Evolutionary conservation across 2,888 invertebrate genomes (phyloP).

Genomic region (Carpatolechia fugitivella): DNA sequence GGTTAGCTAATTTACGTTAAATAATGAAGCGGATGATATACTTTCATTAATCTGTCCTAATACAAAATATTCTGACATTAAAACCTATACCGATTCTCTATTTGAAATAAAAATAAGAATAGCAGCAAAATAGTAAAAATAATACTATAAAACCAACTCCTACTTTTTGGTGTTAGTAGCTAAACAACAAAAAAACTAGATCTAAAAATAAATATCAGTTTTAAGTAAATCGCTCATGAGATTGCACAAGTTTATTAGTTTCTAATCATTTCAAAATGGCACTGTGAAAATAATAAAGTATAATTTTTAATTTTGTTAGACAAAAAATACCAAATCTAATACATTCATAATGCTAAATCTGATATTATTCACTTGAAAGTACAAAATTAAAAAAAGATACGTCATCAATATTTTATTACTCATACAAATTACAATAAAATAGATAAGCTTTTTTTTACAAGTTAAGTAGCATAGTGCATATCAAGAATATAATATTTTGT

Average conservation of each 20-base stretch:
- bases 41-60: background rate
- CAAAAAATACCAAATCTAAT: background rate
- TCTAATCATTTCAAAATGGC: slow-evolving; percentile 46
- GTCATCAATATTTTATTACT: too few relatives aligned
- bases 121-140: slow-evolving; percentile 51
- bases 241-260: slow-evolving; percentile 53
- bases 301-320: slow-evolving; percentile 36
- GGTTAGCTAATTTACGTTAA: background rate
- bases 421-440: too few relatives aligned
- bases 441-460: background rate
- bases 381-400: too few relatives aligned
- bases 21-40: background rate
- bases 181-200: slow-evolving; percentile 56
- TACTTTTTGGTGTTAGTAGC: slow-evolving; percentile 77
- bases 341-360: background rate
- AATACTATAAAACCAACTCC: slow-evolving; percentile 51
- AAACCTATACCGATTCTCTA: background rate
- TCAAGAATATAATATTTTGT: background rate
- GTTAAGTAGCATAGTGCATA: background rate
- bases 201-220: slow-evolving; percentile 63
- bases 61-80: background rate
- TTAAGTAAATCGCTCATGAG: slow-evolving; percentile 51
- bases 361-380: background rate
- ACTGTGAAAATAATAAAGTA: slow-evolving; percentile 62
- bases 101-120: background rate